Evolutionary conservation across 2,113 vertebrate species (phyloP), one percentile per base, ranked within the genome.

Genomic region (Tichodroma muraria): DNA sequence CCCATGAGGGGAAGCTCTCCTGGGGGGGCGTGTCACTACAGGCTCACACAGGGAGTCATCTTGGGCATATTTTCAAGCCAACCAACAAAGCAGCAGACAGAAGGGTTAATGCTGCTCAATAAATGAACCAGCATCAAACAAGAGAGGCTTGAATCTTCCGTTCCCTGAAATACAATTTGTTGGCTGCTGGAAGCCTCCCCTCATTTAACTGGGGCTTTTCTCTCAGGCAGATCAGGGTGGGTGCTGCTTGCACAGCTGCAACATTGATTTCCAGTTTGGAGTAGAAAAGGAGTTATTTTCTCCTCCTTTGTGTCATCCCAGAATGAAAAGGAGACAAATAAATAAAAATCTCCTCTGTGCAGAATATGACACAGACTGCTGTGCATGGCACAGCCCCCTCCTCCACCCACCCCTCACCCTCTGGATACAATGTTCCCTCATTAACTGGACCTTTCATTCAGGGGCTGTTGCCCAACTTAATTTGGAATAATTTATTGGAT

Each of bases 161-260:
- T 78, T 33, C 76, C 88, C 56, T 82, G 47, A 47, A 93, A 90
- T 80, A 70, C 21, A 82, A 93, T 90, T 72, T 87, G 89, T 47
- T 44, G 45, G 77, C 52, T 94, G 75, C 70, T 72, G 59, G 80
- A 86, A 96, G 52, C 70, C 84, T 88, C 86, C 89, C 37, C 69
- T 82, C 59, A 10, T 80, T 77, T 87, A 78, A 63, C 65, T 10
- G 47, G 63, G 69, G 64, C 61, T 85, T 86, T 94, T 92, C 75
- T 93, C 71, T 80, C 84, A 57, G 30, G 56, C 56, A 73, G 65
- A 73, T 53, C 60, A 10, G 87, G 88, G 88, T 5, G 72, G 72
- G 77, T 33, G 56, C 85, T 80, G 73, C 90, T 95, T 80, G 88
- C 89, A 95, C 95, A 96, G 90, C 96, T 94, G 93, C 87, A 71